phyloP scores from a whole-genome alignment of 2,888 invertebrate species.

The Spisula solida region DNA sequence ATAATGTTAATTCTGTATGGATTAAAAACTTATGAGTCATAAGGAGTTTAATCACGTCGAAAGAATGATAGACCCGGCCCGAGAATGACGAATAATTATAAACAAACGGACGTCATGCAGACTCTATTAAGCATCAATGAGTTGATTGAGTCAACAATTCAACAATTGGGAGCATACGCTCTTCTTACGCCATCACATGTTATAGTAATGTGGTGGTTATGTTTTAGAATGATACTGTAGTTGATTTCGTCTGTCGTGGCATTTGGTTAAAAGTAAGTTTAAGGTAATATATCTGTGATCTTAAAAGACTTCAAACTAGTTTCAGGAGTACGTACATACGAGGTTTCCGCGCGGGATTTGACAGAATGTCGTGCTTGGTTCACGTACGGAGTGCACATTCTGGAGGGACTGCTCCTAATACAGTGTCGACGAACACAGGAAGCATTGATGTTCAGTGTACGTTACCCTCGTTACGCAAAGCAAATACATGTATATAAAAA shows the following conservation, averaged over 20 bases:
- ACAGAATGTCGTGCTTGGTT: background rate
- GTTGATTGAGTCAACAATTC: background rate
- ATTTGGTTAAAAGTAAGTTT: background rate
- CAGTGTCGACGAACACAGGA: no score
- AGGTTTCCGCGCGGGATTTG: background rate
- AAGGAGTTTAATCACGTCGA: slow-evolving; percentile 8
- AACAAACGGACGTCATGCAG: background rate
- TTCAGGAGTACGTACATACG: no score
- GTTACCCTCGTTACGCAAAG: no score
- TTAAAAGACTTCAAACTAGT: no score
- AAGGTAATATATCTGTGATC: no score
- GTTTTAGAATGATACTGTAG: background rate
- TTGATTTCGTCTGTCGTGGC: no score
- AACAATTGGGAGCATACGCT: background rate
- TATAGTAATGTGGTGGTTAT: background rate
- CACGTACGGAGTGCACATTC: no score
- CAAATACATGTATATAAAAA: no score
- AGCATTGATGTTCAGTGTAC: no score
- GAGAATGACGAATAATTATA: background rate
- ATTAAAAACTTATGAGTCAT: slow-evolving; percentile 17
- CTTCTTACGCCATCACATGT: background rate
- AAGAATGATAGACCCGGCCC: background rate
- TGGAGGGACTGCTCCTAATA: no score
- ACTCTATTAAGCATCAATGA: background rate
- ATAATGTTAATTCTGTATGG: slow-evolving; percentile 5